Evolutionary conservation across 2,113 vertebrate species (phyloP), one percentile per base, ranked within the genome.

Genomic region (zebrafish (Danio rerio)): DNA sequence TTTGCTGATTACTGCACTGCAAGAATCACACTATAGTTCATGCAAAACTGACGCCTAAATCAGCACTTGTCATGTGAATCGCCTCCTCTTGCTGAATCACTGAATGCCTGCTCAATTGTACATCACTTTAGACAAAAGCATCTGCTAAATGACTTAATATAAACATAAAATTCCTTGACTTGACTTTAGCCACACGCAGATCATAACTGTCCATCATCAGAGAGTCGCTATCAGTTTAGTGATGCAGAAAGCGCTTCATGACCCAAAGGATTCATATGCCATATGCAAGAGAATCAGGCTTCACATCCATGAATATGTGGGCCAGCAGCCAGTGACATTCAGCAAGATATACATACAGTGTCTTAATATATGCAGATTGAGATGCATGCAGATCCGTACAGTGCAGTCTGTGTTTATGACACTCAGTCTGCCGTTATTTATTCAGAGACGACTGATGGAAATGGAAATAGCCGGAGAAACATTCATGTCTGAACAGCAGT

Each of bases 221-320:
- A 84, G 53, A 75, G 47, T 40, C 43, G 56, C 61, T 42, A 47
- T 31, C 62, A 70, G 61, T 18, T 82, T 50, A 76, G 63, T 15
- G 58, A 56, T 75, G 61, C 83, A 81, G 43, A 49, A 61, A 69
- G 53, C 31, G 18, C 59, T 81, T 18, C 79, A 50, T 69, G 56
- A 77, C 65, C 75, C 45, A 5, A 31, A 82, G 59, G 45, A 85
- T 74, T 59, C 74, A 72, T 78, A 78, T 31, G 80, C 84, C 42
- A 63, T 70, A 77, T 85, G 56, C 70, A 76, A 85, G 43, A 50
- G 10, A 74, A 58, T 49, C 80, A 58, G 43, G 18, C 21, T 85
- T 73, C 71, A 70, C 18, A 50, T 78, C 50, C 62, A 31, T n/a
- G 70, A 82, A 82, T 65, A 58, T 65, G 55, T 65, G 58, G 83